These are phyloP conservation scores for Alectura lathami DNA, from an alignment of 2,113 vertebrate species.

Conservation along the genomic window DNA sequence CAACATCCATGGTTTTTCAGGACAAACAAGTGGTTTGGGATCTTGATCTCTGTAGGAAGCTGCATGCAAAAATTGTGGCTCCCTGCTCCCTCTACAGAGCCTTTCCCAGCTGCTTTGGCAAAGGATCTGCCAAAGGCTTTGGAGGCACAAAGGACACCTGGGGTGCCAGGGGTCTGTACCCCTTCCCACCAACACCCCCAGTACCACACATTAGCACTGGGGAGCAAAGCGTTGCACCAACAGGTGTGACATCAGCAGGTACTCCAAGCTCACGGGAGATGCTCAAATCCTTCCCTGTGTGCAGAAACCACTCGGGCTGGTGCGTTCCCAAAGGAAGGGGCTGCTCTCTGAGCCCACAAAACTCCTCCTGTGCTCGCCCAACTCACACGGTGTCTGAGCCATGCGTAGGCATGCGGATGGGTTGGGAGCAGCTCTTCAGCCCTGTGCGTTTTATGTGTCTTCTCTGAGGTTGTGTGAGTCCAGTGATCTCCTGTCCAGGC, in stretches of 20 bases:
- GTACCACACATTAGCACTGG: accelerated
- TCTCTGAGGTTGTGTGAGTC: conserved; percentile 67
- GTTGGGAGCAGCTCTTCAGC: conserved; percentile 29
- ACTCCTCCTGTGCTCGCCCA: conserved; percentile 58
- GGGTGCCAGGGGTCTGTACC: neutral
- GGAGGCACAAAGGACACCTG: neutral
- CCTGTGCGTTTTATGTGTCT: conserved; percentile 66
- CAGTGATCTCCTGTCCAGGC: conserved; percentile 32
- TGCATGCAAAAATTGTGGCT: accelerated
- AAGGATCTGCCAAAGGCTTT: neutral
- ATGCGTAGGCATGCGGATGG: neutral
- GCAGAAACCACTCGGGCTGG: neutral
- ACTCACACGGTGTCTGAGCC: conserved; percentile 34
- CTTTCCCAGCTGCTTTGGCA: neutral
- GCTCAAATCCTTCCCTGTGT: accelerated
- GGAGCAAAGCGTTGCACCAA: accelerated
- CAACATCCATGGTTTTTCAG: neutral
- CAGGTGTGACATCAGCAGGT: neutral
- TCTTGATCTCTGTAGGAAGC: neutral
- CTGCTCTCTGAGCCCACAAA: neutral
- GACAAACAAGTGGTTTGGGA: neutral
- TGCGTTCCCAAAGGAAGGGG: neutral
- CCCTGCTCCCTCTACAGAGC: accelerated
- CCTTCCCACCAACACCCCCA: neutral
- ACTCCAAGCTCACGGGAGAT: neutral